Conservation (phyloP, 2,113 vertebrate genomes). For the Gambusia holbrooki region DNA sequence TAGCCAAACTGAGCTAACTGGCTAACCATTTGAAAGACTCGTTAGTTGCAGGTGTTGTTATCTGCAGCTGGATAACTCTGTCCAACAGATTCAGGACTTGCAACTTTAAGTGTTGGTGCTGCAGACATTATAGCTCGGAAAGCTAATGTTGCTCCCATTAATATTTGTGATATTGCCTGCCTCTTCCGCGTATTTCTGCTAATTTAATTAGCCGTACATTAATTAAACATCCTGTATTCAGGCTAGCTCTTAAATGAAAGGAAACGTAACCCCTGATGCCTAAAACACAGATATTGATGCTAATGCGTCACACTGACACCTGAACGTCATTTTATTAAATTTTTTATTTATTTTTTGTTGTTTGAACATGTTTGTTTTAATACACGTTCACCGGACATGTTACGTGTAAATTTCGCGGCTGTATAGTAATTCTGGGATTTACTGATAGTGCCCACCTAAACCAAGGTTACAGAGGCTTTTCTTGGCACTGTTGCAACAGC, state of each 20-base stretch:
- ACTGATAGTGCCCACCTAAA: neutral
- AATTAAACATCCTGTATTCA: neutral
- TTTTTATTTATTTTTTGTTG: neutral
- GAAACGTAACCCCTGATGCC: neutral
- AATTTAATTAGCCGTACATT: slow-evolving; percentile 1
- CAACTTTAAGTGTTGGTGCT: slow-evolving; percentile 21
- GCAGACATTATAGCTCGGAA: slow-evolving; percentile 9
- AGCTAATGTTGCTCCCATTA: slow-evolving; percentile 13
- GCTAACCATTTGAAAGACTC: slow-evolving; percentile 22
- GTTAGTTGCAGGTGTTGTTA: neutral
- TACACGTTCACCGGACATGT: neutral
- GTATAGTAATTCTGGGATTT: too few relatives aligned
- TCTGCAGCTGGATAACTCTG: slow-evolving; percentile 14
- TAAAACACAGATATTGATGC: neutral
- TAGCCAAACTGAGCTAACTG: slow-evolving; percentile 55
- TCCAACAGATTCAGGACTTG: neutral
- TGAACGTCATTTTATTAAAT: neutral
- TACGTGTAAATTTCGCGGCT: neutral
- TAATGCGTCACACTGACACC: neutral
- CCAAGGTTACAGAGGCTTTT: neutral
- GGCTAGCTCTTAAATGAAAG: neutral
- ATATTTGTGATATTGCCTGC: neutral
- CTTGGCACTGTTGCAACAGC: neutral
- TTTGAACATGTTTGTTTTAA: too few relatives aligned
- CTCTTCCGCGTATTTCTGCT: neutral